Conservation (phyloP, 1,140 invertebrate species). For the Lordiphosa clarofinis region DNA sequence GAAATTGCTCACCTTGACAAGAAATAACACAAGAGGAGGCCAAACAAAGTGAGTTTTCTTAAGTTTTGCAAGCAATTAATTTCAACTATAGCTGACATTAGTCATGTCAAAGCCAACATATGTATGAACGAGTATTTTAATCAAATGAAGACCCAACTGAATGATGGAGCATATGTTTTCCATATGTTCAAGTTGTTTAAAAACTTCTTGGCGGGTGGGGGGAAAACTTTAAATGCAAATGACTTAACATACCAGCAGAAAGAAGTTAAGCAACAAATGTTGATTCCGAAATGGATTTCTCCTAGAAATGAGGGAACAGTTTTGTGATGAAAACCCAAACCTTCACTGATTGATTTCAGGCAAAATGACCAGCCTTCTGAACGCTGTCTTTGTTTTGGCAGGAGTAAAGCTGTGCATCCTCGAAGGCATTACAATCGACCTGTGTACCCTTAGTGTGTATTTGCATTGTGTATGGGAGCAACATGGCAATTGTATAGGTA, state of each 20-base stretch:
- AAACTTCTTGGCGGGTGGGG: conserved; percentile 1
- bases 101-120: conserved; percentile 39
- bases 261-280: conserved; percentile 23
- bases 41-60: conserved; percentile 21
- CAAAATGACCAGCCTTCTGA: too few species aligned
- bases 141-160: conserved; percentile 49
- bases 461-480: too few species aligned
- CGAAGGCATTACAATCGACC: too few species aligned
- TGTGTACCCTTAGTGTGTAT: too few species aligned
- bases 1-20: conserved; percentile 47
- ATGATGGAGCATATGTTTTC: conserved; percentile 31
- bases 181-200: conserved; percentile 35
- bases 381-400: too few species aligned
- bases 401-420: too few species aligned
- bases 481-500: too few species aligned
- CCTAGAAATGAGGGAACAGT: background rate
- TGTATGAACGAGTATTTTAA: conserved; percentile 42
- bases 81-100: conserved; percentile 43
- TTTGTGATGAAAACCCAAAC: too few species aligned
- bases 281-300: conserved; percentile 12
- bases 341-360: too few species aligned
- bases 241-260: conserved; percentile 23
- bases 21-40: conserved; percentile 14
- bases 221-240: conserved; percentile 55
- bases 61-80: conserved; percentile 71